Evolutionary conservation across 2,113 vertebrate species (phyloP).

Genomic region (Amazona vittata): DNA sequence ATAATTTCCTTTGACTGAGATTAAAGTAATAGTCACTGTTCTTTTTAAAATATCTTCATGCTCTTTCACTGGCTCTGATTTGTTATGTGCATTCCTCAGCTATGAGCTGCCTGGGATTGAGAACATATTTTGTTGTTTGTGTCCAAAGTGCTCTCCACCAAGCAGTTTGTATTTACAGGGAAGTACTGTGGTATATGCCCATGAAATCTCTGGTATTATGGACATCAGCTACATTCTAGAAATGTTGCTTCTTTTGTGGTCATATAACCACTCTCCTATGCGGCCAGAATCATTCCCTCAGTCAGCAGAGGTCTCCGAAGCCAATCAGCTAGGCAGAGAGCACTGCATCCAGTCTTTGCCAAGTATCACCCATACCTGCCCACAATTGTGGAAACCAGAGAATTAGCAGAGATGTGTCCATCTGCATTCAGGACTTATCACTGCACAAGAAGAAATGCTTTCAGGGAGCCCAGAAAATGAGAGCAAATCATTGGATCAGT

Average conservation of each 20-base stretch:
- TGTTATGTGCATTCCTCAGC: background rate
- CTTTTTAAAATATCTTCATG: background rate
- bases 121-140: background rate
- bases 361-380: background rate
- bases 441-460: background rate
- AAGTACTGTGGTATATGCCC: background rate
- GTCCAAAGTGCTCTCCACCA: background rate
- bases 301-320: background rate
- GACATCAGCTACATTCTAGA: background rate
- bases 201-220: background rate
- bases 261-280: background rate
- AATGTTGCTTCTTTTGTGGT: background rate
- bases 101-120: background rate
- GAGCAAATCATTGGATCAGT: background rate
- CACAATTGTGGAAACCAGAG: background rate
- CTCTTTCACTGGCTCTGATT: background rate
- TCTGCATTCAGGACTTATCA: background rate
- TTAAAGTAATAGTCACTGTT: background rate
- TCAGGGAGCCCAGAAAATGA: background rate
- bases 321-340: background rate
- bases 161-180: background rate
- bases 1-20: background rate
- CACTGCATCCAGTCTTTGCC: background rate
- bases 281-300: background rate
- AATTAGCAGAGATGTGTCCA: background rate